Base-by-base conservation (phyloP, 2,797 vertebrate genomes). In the Pseudomugil tenellus region DNA sequence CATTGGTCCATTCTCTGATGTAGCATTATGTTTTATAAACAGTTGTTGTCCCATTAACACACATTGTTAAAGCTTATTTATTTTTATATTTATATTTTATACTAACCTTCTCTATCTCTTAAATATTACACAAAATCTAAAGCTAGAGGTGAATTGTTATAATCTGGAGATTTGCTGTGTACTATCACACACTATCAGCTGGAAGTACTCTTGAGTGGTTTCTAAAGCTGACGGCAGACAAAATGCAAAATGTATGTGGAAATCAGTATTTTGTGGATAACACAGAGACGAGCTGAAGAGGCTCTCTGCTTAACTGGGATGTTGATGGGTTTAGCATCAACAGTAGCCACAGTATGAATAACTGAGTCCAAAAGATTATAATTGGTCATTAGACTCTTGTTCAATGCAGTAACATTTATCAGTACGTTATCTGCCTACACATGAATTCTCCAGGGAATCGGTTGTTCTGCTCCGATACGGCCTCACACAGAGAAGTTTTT, bases 11-110 rank as follows among this genome's bases (percentile, higher is more conserved):
- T 72, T 70, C 34, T 53, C 13, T 1, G 12, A 16, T 29, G 35
- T 56, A 65, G 28, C 26, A 11, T 34, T 67, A 70, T 65, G 28
- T 57, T 21, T 35, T 35, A n/a, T 70, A 26, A 2, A 5, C 41
- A 17, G 14, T 63, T 56, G 21, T 2, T 0, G 3, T 49, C 31
- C 41, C 26, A 72, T 28, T 60, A 29, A 46, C 48, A 58, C 14
- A 61, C 13, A 32, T 28, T 13, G 3, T 3, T 19, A 41, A 41
- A 35, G 23, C 10, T 35, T 41, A 65, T 67, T 76, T 56, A 52
- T 32, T 39, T 19, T 28, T 26, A 35, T 51, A 31, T 10, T 19
- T 35, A n/a, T 32, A 3, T 25, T 16, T 46, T 52, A 28, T 31
- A 2, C 26, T 11, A 29, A 39, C 26, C 6, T 39, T 35, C 17